Evolutionary conservation across 2,888 invertebrate genomes (phyloP).

Genomic region (Allacma fusca): DNA sequence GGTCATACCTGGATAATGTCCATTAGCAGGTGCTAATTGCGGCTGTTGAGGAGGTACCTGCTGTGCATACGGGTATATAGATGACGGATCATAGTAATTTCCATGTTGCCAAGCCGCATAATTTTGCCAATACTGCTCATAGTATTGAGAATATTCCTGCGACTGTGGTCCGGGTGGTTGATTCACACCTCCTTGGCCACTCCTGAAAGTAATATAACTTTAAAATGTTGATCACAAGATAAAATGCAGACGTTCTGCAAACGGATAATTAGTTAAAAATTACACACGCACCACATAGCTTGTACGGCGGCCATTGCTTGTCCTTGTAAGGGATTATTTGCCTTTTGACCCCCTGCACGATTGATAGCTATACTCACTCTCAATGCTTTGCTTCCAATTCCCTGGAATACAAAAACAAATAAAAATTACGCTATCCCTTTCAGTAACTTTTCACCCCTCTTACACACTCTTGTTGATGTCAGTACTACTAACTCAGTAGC

Average conservation of each 20-base stretch:
- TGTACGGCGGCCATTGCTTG: constrained; percentile 62
- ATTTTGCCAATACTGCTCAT: constrained; percentile 79
- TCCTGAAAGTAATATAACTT: constrained; percentile 45
- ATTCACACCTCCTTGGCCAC: constrained; percentile 55
- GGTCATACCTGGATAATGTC: constrained; percentile 46
- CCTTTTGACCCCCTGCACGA: constrained; percentile 61
- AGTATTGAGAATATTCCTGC: constrained; percentile 60
- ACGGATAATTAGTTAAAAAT: background rate
- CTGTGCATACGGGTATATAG: constrained; percentile 57
- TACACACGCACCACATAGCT: constrained; percentile 59
- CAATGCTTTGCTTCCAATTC: constrained; percentile 66
- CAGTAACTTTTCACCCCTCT: too few species aligned
- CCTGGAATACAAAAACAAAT: constrained; percentile 51
- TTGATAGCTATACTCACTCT: constrained; percentile 64
- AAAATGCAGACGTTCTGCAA: too few species aligned
- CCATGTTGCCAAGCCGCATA: constrained; percentile 78
- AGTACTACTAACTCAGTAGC: background rate
- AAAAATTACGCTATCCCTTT: background rate
- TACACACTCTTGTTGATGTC: too few species aligned
- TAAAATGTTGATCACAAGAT: background rate
- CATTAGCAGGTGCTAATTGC: constrained; percentile 31
- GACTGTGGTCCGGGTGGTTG: constrained; percentile 42
- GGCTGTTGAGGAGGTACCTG: constrained; percentile 41
- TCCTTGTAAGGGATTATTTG: constrained; percentile 59
- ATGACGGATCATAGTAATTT: constrained; percentile 61